Evolutionary conservation across 2,113 vertebrate genomes (phyloP), one percentile per base, ranked within the genome.

Genomic region (Sinocyclocheilus maitianheensis): DNA sequence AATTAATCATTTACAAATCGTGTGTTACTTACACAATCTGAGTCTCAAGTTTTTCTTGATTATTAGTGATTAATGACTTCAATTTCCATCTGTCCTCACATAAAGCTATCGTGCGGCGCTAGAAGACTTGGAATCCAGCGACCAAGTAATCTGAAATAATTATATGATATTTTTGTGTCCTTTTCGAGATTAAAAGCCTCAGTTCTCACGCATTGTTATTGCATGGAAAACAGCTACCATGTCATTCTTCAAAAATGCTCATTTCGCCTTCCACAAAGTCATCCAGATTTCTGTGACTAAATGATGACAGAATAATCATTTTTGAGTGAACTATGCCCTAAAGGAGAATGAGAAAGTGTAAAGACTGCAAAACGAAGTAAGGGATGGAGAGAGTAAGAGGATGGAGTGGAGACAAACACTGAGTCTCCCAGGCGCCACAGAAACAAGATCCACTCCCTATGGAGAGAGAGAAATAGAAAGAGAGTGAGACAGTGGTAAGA

Each of bases 361-460:
- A 86, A 89, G 76, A 87, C 46, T 24, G 82, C 26, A 76, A 16
- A 77, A 69, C 48, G 58, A 71, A 83, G 26, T 65, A 81, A 83
- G 60, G 20, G 77, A 87, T 81, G 37, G 62, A 81, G 55, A 51
- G 62, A 71, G 79, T 43, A 65, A 65, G 63, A 71, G 63, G 67
- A 83, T 30, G n/a, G n/a, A 62, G 81, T 58, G 65, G 51, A 85
- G 81, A 85, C 84, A 76, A 79, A 85, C 84, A 81, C 43, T 67
- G 86, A 88, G 87, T 85, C 86, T 74, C 85, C 74, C 60, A 85
- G 85, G 85, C 85, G 80, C 85, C 90, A 85, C 72, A 72, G 90
- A 88, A 90, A 90, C 87, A 75, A 87, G 86, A 89, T 84, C 79
- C 83, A 88, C 86, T 81, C 51, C 80, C 86, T 75, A 77, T 5